Conservation (phyloP, 2,888 invertebrate genomes). For the Rotaria macrura region DNA sequence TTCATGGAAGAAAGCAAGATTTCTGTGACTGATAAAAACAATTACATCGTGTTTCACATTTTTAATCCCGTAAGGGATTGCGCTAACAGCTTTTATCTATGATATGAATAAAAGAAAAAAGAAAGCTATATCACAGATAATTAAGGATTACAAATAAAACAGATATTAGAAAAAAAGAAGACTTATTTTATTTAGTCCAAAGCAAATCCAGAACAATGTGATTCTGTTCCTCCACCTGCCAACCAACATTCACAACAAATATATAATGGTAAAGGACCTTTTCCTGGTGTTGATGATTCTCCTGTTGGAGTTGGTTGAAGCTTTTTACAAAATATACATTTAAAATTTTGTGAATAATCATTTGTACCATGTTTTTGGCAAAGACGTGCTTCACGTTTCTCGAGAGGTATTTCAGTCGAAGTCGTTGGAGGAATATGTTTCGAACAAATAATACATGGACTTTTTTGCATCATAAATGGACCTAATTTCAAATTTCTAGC, state of each 20-base stretch:
- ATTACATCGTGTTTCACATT: too few relatives aligned
- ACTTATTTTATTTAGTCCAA: neutral
- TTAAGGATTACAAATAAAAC: too few relatives aligned
- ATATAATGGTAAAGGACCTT: neutral
- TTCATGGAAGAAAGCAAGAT: too few relatives aligned
- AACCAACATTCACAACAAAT: slow-evolving; percentile 14
- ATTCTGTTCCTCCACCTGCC: neutral
- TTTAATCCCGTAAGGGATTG: too few relatives aligned
- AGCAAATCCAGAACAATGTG: slow-evolving; percentile 2
- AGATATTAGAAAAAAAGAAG: too few relatives aligned
- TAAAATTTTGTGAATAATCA: neutral
- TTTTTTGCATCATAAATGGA: neutral
- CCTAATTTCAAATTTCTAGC: neutral
- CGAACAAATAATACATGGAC: slow-evolving; percentile 1
- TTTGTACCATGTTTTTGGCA: slow-evolving; percentile 17
- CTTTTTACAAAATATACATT: neutral
- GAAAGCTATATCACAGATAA: too few relatives aligned
- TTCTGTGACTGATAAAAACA: too few relatives aligned
- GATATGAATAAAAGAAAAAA: too few relatives aligned
- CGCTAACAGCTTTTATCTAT: too few relatives aligned
- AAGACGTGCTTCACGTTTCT: slow-evolving; percentile 1
- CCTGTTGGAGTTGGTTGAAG: neutral
- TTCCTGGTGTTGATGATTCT: neutral
- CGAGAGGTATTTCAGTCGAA: neutral
- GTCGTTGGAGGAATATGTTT: neutral